Conservation (phyloP, 2,113 vertebrate genomes). For the Otolemur garnettii region DNA sequence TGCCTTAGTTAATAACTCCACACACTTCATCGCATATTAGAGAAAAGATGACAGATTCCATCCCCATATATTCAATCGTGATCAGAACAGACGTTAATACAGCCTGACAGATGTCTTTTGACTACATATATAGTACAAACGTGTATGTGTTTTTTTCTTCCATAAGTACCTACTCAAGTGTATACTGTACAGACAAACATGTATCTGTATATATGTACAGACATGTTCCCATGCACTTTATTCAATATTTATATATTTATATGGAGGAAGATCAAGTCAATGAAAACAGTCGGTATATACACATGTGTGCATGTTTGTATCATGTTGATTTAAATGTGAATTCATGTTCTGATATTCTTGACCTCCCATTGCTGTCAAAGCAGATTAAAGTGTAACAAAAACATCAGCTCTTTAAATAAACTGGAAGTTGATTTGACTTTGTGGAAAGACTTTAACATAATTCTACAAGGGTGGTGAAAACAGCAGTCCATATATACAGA, state of each 20-base stretch:
- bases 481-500: neutral
- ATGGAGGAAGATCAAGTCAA: slow-evolving; percentile 68
- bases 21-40: slow-evolving; percentile 78
- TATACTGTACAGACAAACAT: slow-evolving; percentile 66
- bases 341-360: slow-evolving; percentile 81
- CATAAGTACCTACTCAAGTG: slow-evolving; percentile 62
- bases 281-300: slow-evolving; percentile 78
- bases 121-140: slow-evolving; percentile 79
- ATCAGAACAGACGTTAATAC: slow-evolving; percentile 82
- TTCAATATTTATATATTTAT: slow-evolving; percentile 83
- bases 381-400: slow-evolving; percentile 84
- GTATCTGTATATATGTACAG: slow-evolving; percentile 76
- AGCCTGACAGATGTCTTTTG: slow-evolving; percentile 84
- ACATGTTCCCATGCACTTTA: slow-evolving; percentile 77
- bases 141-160: slow-evolving; percentile 67
- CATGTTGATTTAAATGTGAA: slow-evolving; percentile 85
- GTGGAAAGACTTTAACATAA: slow-evolving; percentile 15
- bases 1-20: slow-evolving; percentile 80
- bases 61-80: slow-evolving; percentile 71
- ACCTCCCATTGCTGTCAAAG: slow-evolving; percentile 80
- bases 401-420: slow-evolving; percentile 83
- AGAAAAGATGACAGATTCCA: slow-evolving; percentile 79
- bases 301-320: slow-evolving; percentile 80
- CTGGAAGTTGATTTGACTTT: slow-evolving; percentile 76
- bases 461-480: slow-evolving; percentile 44